These are phyloP conservation scores for Falcunculus frontatus DNA, from an alignment of 2,113 vertebrate species.

Conservation along the genomic window DNA sequence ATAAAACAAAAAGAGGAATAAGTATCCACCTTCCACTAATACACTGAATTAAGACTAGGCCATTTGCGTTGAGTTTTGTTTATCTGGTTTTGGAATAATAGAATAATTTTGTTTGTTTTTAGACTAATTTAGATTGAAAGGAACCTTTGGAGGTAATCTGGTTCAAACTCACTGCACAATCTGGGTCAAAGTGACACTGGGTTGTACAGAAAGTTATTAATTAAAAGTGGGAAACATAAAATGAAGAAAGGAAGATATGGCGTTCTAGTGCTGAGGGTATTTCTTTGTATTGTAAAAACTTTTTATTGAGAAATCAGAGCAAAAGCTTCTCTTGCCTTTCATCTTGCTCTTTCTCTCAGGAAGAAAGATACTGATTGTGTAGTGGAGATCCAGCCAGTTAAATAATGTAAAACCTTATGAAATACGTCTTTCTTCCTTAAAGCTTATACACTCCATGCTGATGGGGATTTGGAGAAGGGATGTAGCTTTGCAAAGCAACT, in stretches of 20 bases:
- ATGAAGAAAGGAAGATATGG: background rate
- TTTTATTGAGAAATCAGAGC: background rate
- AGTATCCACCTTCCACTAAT: background rate
- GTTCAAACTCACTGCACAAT: background rate
- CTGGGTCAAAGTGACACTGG: background rate
- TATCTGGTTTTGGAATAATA: background rate
- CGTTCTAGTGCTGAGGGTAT: background rate
- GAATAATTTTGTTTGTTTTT: background rate
- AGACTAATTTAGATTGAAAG: background rate
- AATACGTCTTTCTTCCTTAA: background rate
- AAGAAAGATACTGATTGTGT: background rate
- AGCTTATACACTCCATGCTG: background rate
- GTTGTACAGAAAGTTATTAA: background rate
- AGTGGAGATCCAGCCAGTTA: background rate
- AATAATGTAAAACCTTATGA: background rate
- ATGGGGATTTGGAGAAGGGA: background rate
- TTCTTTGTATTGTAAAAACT: background rate
- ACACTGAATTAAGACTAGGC: background rate
- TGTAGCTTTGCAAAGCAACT: background rate
- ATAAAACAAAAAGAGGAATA: background rate
- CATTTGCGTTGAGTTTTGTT: background rate
- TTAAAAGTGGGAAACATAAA: background rate
- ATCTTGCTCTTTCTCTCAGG: background rate
- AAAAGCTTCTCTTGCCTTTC: background rate
- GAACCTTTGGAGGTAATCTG: background rate